Base-by-base conservation (phyloP, 2,113 vertebrate species). In the Catharus fuscescens region DNA sequence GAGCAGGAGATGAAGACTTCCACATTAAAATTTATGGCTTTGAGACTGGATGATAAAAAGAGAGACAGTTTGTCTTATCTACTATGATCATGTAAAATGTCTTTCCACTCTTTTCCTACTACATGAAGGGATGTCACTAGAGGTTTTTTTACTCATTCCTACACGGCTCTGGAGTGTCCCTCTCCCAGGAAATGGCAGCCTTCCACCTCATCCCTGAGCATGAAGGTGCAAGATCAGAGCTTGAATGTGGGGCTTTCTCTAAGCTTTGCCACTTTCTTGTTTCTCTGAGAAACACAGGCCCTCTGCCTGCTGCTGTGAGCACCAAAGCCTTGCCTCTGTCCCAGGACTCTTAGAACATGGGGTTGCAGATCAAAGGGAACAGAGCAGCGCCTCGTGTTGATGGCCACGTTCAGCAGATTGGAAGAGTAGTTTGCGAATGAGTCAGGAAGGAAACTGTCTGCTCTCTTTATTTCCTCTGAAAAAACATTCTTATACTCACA, bases 381-480 rank as follows among this genome's bases (percentile, higher is more conserved):
- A 11, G 85, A 96, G 84, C 70, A 90, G 44, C 0, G 8, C 92
- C 86, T 96, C 64, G 2, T 95, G 91, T 89, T 14, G 60, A 92
- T 92, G 78, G 77, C 93, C 92, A 8, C 40, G 93, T 97, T 96
- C 80, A 97, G 97, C 94, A 94, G 80, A 91, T 84, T 96, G 95
- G 67, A 86, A 91, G 95, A 97, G 94, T 70, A 94, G 97, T 96
- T 97, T 97, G 91, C 95, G 97, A 97, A 98, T 97, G 97, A 97
- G 95, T 93, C 97, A 98, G 99, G 98, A 99, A 99, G 99, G 99
- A 99, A 99, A 95, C 97, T 72, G 98, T 99, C 99, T 99, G 98
- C 98, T 97, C 74, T 98, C 98, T 98, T 98, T 98, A 99, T 98
- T 99, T 99, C 98, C 98, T 97, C 97, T 97, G 97, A 98, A 98